These are phyloP conservation scores for Brachyrhaphis roseni DNA, from an alignment of 2,797 vertebrate genomes.

Conservation along the genomic window DNA sequence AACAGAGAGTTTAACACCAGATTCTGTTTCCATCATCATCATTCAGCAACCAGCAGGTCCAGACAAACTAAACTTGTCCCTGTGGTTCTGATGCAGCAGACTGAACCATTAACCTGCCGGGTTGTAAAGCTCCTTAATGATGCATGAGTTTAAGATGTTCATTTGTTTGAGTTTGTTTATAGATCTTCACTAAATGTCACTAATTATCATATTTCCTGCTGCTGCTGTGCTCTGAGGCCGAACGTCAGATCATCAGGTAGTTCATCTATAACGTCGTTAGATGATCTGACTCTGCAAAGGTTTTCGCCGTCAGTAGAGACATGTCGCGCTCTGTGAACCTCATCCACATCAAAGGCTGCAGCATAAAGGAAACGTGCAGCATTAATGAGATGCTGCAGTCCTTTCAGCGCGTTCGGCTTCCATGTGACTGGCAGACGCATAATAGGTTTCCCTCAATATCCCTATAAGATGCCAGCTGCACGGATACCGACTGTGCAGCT, in stretches of 20 bases:
- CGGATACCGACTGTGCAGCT: constrained; percentile 54
- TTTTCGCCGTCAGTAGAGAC: constrained; percentile 12
- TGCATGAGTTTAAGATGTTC: background rate
- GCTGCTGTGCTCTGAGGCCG: background rate
- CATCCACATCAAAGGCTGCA: constrained; percentile 50
- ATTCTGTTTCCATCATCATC: background rate
- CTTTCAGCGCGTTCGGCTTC: constrained; percentile 16
- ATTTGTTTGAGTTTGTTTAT: background rate
- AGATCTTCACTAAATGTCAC: constrained; percentile 1
- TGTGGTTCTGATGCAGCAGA: background rate
- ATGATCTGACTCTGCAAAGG: constrained; percentile 15
- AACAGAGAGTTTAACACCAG: background rate
- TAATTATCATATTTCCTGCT: constrained; percentile 9
- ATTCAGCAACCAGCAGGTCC: background rate
- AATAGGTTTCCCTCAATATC: constrained; percentile 38
- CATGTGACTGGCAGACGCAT: constrained; percentile 54
- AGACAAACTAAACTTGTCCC: background rate
- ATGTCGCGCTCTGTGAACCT: constrained; percentile 21
- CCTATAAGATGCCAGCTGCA: constrained; percentile 62
- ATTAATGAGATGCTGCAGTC: constrained; percentile 47
- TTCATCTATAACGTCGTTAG: constrained; percentile 1
- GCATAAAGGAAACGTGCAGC: constrained; percentile 58
- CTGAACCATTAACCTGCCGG: background rate
- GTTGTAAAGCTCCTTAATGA: background rate
- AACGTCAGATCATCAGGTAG: background rate